A percentile compares a stretch with the other conserved stretches of the same genome.
Evolutionary conservation across 1,140 invertebrate species (phyloP).

Genomic region (Laupala kohalensis): DNA sequence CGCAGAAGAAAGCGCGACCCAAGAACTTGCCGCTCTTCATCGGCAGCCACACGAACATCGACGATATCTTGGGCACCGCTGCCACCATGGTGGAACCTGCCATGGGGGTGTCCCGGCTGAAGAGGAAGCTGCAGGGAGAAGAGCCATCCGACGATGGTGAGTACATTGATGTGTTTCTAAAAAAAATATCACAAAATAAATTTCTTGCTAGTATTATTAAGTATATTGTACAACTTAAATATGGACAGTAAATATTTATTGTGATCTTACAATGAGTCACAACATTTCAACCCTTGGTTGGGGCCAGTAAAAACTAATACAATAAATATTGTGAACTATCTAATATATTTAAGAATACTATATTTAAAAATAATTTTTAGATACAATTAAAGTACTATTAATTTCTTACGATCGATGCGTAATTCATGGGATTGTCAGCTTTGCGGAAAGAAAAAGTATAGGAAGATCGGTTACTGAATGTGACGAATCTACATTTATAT

Average conservation of each 20-base stretch:
- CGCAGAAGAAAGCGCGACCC: conserved; percentile 17
- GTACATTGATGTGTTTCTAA: neutral
- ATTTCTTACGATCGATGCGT: too few species aligned
- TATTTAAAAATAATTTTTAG: too few species aligned
- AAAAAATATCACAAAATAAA: neutral
- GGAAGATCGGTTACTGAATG: too few species aligned
- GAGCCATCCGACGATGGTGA: neutral
- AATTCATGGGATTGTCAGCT: too few species aligned
- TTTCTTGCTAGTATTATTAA: neutral
- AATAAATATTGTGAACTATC: too few species aligned
- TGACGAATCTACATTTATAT: too few species aligned
- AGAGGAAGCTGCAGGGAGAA: neutral
- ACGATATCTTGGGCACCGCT: conserved; percentile 54
- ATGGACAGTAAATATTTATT: neutral
- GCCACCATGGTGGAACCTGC: conserved; percentile 10
- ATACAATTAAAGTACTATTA: too few species aligned
- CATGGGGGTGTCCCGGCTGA: conserved; percentile 4
- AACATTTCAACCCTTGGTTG: neutral
- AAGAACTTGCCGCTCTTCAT: conserved; percentile 47
- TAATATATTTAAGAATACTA: too few species aligned
- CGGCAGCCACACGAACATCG: conserved; percentile 65
- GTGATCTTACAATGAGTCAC: neutral
- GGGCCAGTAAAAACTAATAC: too few species aligned
- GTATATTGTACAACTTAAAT: neutral
- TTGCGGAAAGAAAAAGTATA: too few species aligned